Evolutionary conservation across 1,140 invertebrate genomes (phyloP), one percentile per base, ranked within the genome.

Genomic region (Asbolus verrucosus): DNA sequence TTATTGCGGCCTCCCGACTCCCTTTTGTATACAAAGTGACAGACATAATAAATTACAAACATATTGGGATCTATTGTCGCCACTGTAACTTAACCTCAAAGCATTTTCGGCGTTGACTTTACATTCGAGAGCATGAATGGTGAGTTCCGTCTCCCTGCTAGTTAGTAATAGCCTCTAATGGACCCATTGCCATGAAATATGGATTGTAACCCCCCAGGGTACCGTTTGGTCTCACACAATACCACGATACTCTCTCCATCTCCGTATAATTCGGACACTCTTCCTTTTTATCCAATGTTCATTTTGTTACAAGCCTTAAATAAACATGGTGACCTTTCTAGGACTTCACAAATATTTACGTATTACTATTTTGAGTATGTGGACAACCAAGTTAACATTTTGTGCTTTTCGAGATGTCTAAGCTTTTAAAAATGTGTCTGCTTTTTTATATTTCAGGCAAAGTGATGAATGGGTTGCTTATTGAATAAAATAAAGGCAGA

Each of bases 141-240:
- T 15, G 62, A 70, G 19, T 62, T 62, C 62, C 70, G 70, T 75
- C 74, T 73, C 74, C 72, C 61, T 54, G 33, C 75, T 73, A 72
- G 70, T 75, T 73, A 69, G 76, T 77, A 77, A 77, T 77, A 77
- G 76, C 71, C 70, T 74, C 70, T 77, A 77, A 77, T 77, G 76
- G 76, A 70, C 73, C 76, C 65, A 77, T 77, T 75, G 74, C 76
- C 73, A 75, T 77, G 74, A 77, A 77, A 77, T 77, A 77, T 77
- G 70, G 74, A 75, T 73, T n/a, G 71, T 59, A 59, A 63, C 69
- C 71, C 73, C 63, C 46, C 59, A 46, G 72, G 65, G 73, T 69
- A 66, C 65, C 41, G 36, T 62, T 24, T 54, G 38, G 59, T 63
- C 67, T 46, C 68, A 46, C 38, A 70, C 71, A 73, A 73, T 66